phyloP scores from a whole-genome alignment of 2,113 vertebrate species.

The Tachycineta bicolor region DNA sequence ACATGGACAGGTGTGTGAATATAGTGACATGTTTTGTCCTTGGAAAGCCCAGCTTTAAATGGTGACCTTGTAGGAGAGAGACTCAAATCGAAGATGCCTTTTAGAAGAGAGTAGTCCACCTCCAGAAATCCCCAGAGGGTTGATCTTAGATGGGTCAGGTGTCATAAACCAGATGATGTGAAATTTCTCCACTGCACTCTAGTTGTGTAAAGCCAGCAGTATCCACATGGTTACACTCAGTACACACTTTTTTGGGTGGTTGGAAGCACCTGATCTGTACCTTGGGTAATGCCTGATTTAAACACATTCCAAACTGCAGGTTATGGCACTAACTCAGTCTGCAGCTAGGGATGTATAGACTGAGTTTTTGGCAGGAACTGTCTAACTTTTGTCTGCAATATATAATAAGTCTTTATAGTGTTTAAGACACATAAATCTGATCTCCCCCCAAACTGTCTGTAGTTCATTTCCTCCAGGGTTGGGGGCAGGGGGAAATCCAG shows the following conservation, averaged over 20 bases:
- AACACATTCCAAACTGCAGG: constrained; percentile 3
- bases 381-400: constrained; percentile 54
- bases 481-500: neutral
- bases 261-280: constrained; percentile 45
- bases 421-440: constrained; percentile 65
- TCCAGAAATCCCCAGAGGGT: neutral
- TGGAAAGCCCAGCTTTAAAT: neutral
- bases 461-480: constrained; percentile 46
- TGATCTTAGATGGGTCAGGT: neutral
- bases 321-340: constrained; percentile 16
- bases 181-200: neutral
- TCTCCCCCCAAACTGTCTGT: constrained; percentile 30
- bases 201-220: neutral
- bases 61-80: neutral
- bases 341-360: constrained; percentile 24
- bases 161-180: neutral
- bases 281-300: constrained; percentile 28
- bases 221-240: neutral
- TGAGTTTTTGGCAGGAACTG: constrained; percentile 35
- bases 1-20: neutral
- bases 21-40: neutral
- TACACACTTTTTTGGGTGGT: neutral
- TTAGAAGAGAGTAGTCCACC: neutral
- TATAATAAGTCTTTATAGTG: constrained; percentile 42
- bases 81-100: neutral